phyloP scores from a whole-genome alignment of 2,113 vertebrate species.

The Phylloscopus trochiloides region DNA sequence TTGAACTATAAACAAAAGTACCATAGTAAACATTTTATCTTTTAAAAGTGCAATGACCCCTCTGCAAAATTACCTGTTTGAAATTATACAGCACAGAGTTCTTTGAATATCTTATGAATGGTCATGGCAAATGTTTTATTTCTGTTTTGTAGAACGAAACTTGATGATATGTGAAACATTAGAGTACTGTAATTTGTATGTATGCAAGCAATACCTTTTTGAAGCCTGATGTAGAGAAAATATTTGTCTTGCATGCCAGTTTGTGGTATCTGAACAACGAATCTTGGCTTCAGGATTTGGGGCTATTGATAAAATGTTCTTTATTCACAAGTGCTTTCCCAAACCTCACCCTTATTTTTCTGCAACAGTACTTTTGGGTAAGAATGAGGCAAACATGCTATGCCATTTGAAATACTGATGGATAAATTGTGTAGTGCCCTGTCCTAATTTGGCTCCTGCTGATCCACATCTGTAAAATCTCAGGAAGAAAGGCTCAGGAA shows the following conservation, averaged over 20 bases:
- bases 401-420: not conserved
- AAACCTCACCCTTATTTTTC: not conserved
- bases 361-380: not conserved
- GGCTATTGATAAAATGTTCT: not conserved
- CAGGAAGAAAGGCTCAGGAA: not conserved
- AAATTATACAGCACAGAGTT: not conserved
- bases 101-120: not conserved
- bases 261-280: not conserved
- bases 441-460: not conserved
- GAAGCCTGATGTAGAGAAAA: not conserved
- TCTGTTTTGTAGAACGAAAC: not conserved
- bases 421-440: not conserved
- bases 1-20: not conserved
- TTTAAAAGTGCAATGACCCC: not conserved
- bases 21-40: accelerated
- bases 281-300: not conserved
- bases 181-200: not conserved
- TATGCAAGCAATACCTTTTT: not conserved
- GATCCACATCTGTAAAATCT: not conserved
- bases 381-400: not conserved
- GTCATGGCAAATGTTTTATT: not conserved
- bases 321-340: not conserved
- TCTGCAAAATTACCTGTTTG: not conserved
- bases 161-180: not conserved
- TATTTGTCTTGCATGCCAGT: not conserved